Percentiles rank a stretch among this genome's conserved stretches.
These are phyloP conservation scores for Zaprionus kolodkinae DNA, from an alignment of 1,140 invertebrate genomes.

Conservation along the genomic window DNA sequence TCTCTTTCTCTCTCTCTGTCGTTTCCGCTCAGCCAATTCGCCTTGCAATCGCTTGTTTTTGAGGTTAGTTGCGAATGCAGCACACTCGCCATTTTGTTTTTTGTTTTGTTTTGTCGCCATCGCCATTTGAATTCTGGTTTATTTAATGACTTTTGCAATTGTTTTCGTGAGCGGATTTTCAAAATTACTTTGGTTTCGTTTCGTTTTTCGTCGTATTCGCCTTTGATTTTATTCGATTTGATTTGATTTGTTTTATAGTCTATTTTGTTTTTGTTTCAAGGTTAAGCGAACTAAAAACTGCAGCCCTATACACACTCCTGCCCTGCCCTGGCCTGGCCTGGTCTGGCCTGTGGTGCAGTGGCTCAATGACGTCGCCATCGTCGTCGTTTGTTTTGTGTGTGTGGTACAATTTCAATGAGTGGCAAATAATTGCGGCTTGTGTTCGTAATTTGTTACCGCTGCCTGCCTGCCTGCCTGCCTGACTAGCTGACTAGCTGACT, in stretches of 20 bases:
- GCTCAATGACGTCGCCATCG: slow-evolving; percentile 33
- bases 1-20: background rate
- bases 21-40: slow-evolving; percentile 47
- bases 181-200: slow-evolving; percentile 63
- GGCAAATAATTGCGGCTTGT: slow-evolving; percentile 69
- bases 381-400: slow-evolving; percentile 45
- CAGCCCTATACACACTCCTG: slow-evolving; percentile 26
- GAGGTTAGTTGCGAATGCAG: slow-evolving; percentile 71
- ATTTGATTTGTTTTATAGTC: slow-evolving; percentile 35
- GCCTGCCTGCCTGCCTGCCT: slow-evolving; percentile 25
- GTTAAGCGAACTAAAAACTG: slow-evolving; percentile 73
- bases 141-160: slow-evolving; percentile 82
- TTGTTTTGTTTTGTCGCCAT: slow-evolving; percentile 46
- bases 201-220: background rate
- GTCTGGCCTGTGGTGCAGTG: background rate
- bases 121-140: slow-evolving; percentile 75
- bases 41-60: slow-evolving; percentile 31
- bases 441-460: slow-evolving; percentile 53
- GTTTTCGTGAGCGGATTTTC: slow-evolving; percentile 82
- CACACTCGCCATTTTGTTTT: slow-evolving; percentile 18
- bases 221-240: slow-evolving; percentile 24
- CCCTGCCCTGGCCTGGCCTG: slow-evolving; percentile 2
- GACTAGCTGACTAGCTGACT: slow-evolving; percentile 24
- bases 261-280: slow-evolving; percentile 49
- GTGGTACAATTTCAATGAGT: slow-evolving; percentile 72